Base-by-base conservation (phyloP, 2,888 invertebrate genomes). In the Notodonta dromedarius region DNA sequence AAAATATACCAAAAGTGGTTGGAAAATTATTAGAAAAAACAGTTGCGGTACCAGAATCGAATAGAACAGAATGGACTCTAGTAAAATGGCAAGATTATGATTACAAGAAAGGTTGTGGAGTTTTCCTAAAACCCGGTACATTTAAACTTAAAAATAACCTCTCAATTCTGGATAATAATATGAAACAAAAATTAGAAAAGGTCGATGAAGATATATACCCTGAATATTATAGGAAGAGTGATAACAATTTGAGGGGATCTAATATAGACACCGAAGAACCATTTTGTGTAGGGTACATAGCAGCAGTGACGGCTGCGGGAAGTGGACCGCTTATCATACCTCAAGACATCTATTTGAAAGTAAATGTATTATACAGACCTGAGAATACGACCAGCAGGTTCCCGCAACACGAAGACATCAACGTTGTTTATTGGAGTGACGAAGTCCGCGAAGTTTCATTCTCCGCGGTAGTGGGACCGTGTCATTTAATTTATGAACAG, bases 221-320 rank as follows among this genome's bases (percentile, higher is more conserved):
- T 0, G 98, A 98, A 84, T 96, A 95, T 76, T 97, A 97, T 83
- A 94, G 97, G 61, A 97, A 97, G 87, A 95, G 94, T 53, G 94
- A 95, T 13, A 96, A 96, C 67, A 94, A 94, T 68, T 84, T 96
- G 32, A 96, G 96, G 73, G 96, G 96, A 0, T 96, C 96, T 0
- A 96, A 97, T 77, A 83, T 94, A 13, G 95, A 96, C 66, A 96
- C 96, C 0, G 96, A 96, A 0, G 95, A 96, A 66, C 97, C 97
- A 0, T 97, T 97, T 84, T 94, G 96, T 72, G 94, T 98, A 11
- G 97, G 95, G 1, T 94, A 95, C 57, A 96, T 98, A 53, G 94
- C 94, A 44, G 94, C 94, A 0, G 96, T 97, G 55, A 94, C 88
- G 46, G 94, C 94, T 2, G 90, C 88, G 6, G 94, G 94, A 11